Percentiles rank a stretch among this genome's conserved stretches.
phyloP scores from a whole-genome alignment of 2,113 vertebrate species.

The human region GRCh38 chr5:97645501-97646000 shows the following conservation, averaged over 20 bases:
- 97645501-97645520: neutral
- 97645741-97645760: neutral
- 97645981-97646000: neutral
- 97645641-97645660: neutral
- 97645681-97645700: neutral
- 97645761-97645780: neutral
- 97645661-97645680: neutral
- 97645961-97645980: neutral
- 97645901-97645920: neutral
- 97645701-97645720: neutral
- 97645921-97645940: neutral
- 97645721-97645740: neutral
- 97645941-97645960: neutral
- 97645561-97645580: neutral
- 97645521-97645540: neutral
- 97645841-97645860: neutral
- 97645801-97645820: neutral
- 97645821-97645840: neutral
- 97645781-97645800: neutral
- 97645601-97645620: neutral
- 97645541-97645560: neutral
- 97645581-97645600: neutral
- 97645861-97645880: neutral
- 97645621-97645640: neutral
- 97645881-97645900: neutral